Base-by-base conservation (phyloP, 1,140 invertebrate genomes). In the Ceratina australensis region DNA sequence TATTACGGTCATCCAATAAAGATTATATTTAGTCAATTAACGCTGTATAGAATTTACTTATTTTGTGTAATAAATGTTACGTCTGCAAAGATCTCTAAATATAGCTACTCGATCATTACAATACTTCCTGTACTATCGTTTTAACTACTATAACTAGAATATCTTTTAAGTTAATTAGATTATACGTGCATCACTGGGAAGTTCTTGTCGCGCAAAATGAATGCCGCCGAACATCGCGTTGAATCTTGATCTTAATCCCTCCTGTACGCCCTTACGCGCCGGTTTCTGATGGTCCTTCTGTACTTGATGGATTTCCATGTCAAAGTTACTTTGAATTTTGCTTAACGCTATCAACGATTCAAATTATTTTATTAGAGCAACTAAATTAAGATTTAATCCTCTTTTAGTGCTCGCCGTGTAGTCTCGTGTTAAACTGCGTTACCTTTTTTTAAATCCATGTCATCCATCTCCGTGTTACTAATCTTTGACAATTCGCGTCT, bases 381-480 rank as follows among this genome's bases (percentile, higher is more conserved):
- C 65, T 47, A 56, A 24, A 49, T 1, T n/a, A 22, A 50, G 22
- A 54, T 47, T 50, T 60, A 22, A 57, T 68, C 22, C 66, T 56
- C 56, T 73, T 66, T 68, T 10, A 42, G 12, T 54, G 24, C 10
- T 20, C 16, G 54, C 26, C 13, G 20, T 66, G 13, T 0, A 63
- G 28, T 1, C 63, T n/a, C 2, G 54, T 52, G 57, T 57, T 61
- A 20, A 61, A 47, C 16, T 61, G 72, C 13, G 75, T 90, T 93
- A 97, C 96, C 96, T 93, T 94, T 95, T 91, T 95, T 94, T 52
- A 97, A 92, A 89, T 97, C 95, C 93, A 97, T 96, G 56, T 95
- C 94, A 86, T 97, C 96, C 94, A 97, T 97, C 88, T 98, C 96
- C 8, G 95, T 94, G 87, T 98, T 96, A 86, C 95, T 95, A 80